Percentiles rank a stretch among this genome's conserved stretches.
Evolutionary conservation across 2,113 vertebrate genomes (phyloP).

Genomic region (Trinectes maculatus): DNA sequence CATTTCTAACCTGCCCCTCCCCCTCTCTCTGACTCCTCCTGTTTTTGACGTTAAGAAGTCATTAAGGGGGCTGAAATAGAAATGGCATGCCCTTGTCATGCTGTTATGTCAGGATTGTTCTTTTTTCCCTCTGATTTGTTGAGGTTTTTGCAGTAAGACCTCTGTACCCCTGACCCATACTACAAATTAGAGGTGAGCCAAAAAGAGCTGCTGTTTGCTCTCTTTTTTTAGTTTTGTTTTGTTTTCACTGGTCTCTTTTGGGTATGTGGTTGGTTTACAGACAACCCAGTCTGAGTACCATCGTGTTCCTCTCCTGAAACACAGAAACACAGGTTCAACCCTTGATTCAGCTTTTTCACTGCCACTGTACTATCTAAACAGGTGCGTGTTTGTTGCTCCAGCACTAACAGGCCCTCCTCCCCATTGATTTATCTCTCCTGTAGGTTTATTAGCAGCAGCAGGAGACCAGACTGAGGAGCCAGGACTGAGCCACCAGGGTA

Average conservation of each 20-base stretch:
- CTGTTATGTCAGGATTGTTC: conserved; percentile 75
- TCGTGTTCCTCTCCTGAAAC: conserved; percentile 72
- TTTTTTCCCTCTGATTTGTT: conserved; percentile 85
- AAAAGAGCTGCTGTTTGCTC: conserved; percentile 88
- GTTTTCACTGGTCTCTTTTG: conserved; percentile 64
- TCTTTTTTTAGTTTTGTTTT: conserved; percentile 72
- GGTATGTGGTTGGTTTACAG: conserved; percentile 69
- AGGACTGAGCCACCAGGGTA: conserved; percentile 97
- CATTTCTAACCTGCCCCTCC: conserved; percentile 38
- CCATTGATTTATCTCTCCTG: conserved; percentile 99
- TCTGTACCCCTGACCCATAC: conserved; percentile 90
- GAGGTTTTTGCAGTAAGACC: conserved; percentile 85
- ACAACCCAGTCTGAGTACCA: conserved; percentile 59
- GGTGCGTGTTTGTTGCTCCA: conserved; percentile 82
- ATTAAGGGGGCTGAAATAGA: conserved; percentile 65
- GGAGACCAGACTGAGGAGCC: conserved; percentile 95
- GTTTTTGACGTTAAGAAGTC: conserved; percentile 73
- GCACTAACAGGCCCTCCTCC: conserved; percentile 99
- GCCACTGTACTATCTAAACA: conserved; percentile 82
- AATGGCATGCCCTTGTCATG: conserved; percentile 72
- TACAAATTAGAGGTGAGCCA: conserved; percentile 95
- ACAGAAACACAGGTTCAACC: conserved; percentile 72
- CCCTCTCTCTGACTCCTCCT: conserved; percentile 53
- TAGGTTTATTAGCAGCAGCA: conserved; percentile 99
- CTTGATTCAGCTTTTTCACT: conserved; percentile 83